These are phyloP conservation scores for Nudaria mundana DNA, from an alignment of 2,888 invertebrate genomes.

Conservation along the genomic window DNA sequence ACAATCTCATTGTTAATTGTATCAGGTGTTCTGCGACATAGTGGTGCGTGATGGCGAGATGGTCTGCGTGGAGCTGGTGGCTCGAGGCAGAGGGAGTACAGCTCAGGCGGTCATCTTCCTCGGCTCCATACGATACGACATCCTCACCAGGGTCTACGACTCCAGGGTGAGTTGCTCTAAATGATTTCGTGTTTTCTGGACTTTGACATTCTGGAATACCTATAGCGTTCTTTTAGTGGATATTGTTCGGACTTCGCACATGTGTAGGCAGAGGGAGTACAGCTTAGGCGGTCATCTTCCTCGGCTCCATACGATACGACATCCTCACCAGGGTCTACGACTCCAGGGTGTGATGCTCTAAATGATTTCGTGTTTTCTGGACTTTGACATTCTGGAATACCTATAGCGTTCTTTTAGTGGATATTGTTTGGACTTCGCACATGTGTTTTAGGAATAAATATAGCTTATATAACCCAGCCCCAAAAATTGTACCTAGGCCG, in stretches of 20 bases:
- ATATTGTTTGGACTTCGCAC: no score
- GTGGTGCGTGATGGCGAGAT: slow-evolving; percentile 98
- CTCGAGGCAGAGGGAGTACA: slow-evolving; percentile 91
- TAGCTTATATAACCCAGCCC: no score
- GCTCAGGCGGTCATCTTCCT: slow-evolving; percentile 97
- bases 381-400: no score
- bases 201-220: no score
- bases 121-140: slow-evolving; percentile 98
- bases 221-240: no score
- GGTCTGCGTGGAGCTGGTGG: slow-evolving; percentile 98
- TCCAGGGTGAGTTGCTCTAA: slow-evolving; percentile 86
- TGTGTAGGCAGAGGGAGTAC: slow-evolving; percentile 91
- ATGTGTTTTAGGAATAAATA: no score
- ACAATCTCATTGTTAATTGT: no score
- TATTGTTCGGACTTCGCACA: no score
- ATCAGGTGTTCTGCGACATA: slow-evolving; percentile 95
- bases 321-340: slow-evolving; percentile 98
- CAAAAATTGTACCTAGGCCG: no score
- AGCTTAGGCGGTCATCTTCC: slow-evolving; percentile 96
- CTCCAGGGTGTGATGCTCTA: slow-evolving; percentile 88
- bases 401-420: no score
- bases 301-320: slow-evolving; percentile 98
- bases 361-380: no score
- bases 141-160: slow-evolving; percentile 97
- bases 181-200: background rate